These are phyloP conservation scores for Aleiodes testaceus DNA, from an alignment of 2,888 invertebrate species.

Conservation along the genomic window DNA sequence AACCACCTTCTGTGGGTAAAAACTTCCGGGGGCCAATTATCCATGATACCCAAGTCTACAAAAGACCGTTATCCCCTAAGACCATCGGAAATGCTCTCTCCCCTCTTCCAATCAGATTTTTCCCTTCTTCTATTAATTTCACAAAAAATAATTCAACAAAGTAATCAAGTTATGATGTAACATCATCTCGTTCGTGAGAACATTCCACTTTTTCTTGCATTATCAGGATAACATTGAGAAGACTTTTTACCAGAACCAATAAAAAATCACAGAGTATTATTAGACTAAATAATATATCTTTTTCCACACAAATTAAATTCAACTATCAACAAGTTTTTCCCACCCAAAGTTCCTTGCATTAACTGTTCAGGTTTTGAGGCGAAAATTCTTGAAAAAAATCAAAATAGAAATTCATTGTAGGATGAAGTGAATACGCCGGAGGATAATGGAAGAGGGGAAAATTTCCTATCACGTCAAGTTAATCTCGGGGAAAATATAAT, in stretches of 20 bases:
- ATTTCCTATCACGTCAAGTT: neutral
- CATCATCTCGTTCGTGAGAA: constrained; percentile 14
- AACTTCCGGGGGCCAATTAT: constrained; percentile 45
- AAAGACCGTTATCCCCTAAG: constrained; percentile 25
- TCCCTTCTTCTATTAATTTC: too few relatives aligned
- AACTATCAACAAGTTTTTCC: too few relatives aligned
- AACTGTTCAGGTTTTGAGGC: too few relatives aligned
- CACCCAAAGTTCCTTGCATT: too few relatives aligned
- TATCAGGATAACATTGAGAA: constrained; percentile 1
- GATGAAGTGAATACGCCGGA: too few relatives aligned
- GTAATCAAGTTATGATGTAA: constrained; percentile 22
- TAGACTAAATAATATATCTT: too few relatives aligned
- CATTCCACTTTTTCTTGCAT: neutral
- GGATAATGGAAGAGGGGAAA: neutral
- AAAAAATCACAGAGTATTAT: too few relatives aligned
- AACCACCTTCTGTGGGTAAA: constrained; percentile 34
- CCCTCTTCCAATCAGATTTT: too few relatives aligned
- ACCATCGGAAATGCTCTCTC: constrained; percentile 21
- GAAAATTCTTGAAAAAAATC: too few relatives aligned
- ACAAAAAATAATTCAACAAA: neutral
- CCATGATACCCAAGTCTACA: constrained; percentile 19
- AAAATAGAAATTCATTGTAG: too few relatives aligned
- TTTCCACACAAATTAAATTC: too few relatives aligned
- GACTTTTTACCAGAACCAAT: neutral
- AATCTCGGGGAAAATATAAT: constrained; percentile 21